Percentiles rank a stretch among this genome's conserved stretches.
Evolutionary conservation across 1,140 invertebrate genomes (phyloP).

Genomic region (Pectinophora gossypiella): DNA sequence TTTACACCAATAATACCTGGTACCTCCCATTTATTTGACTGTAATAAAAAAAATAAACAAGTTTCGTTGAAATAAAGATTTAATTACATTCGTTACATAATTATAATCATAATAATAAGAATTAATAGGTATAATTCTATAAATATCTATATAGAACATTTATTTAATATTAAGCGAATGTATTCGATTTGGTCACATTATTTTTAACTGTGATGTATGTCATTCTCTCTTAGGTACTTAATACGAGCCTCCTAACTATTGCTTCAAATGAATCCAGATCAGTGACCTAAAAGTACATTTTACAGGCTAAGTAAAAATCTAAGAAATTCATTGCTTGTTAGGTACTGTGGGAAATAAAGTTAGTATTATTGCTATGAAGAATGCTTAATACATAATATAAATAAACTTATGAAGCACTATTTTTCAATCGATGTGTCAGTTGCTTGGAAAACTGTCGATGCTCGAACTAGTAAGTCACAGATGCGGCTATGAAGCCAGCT

Average conservation of each 20-base stretch:
- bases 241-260: slow-evolving; percentile 36
- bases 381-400: neutral
- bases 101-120: slow-evolving; percentile 64
- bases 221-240: slow-evolving; percentile 17
- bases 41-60: neutral
- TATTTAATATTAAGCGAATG: slow-evolving; percentile 71
- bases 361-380: neutral
- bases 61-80: slow-evolving; percentile 67
- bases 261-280: slow-evolving; percentile 11
- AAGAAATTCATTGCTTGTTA: neutral
- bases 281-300: slow-evolving; percentile 17
- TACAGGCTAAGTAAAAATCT: neutral
- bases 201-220: slow-evolving; percentile 27
- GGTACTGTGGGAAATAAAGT: neutral
- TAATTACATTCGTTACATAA: slow-evolving; percentile 75
- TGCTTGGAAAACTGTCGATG: neutral
- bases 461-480: no score
- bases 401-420: neutral
- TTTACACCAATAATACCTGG: no score
- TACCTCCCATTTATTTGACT: no score
- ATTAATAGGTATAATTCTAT: slow-evolving; percentile 71
- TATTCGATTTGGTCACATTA: slow-evolving; percentile 72
- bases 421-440: neutral
- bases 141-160: slow-evolving; percentile 73
- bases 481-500: no score